Percentiles rank a stretch among this genome's conserved stretches.
Conservation (phyloP, 2,888 invertebrate genomes). For the Caenorhabditis doughertyi region DNA sequence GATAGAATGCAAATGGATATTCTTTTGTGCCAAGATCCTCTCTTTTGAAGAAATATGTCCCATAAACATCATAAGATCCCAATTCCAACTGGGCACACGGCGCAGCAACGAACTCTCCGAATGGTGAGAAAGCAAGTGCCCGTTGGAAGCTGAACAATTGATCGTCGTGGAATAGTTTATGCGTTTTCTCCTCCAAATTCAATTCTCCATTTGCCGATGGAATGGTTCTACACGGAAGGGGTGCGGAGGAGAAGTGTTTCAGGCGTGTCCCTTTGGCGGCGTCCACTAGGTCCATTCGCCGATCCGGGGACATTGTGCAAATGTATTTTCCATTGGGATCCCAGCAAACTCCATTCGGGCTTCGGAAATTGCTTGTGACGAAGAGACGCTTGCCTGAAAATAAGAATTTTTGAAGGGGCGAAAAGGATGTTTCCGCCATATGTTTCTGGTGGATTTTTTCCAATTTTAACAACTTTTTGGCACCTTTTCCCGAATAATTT, state of each 20-base stretch:
- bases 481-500: too few species aligned
- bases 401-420: too few species aligned
- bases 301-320: conserved; percentile 80
- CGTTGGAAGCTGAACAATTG: conserved; percentile 95
- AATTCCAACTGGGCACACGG: conserved; percentile 86
- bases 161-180: conserved; percentile 91
- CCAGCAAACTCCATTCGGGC: conserved; percentile 81
- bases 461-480: too few species aligned
- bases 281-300: conserved; percentile 79
- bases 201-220: conserved; percentile 12
- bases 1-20: conserved; percentile 59
- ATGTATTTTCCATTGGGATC: conserved; percentile 80
- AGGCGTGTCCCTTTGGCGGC: conserved; percentile 77
- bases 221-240: conserved; percentile 43
- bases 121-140: conserved; percentile 92
- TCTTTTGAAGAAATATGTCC: conserved; percentile 86
- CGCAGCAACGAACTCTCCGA: conserved; percentile 92
- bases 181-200: conserved; percentile 61
- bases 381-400: conserved; percentile 75
- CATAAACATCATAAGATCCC: conserved; percentile 84
- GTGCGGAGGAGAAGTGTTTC: conserved; percentile 64
- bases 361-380: conserved; percentile 73
- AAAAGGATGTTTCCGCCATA: too few species aligned
- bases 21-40: conserved; percentile 84
- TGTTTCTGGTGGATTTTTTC: too few species aligned